A percentile compares a stretch with the other conserved stretches of the same genome.
These are phyloP conservation scores for Nebria salina DNA, from an alignment of 2,888 invertebrate species.

Conservation along the genomic window DNA sequence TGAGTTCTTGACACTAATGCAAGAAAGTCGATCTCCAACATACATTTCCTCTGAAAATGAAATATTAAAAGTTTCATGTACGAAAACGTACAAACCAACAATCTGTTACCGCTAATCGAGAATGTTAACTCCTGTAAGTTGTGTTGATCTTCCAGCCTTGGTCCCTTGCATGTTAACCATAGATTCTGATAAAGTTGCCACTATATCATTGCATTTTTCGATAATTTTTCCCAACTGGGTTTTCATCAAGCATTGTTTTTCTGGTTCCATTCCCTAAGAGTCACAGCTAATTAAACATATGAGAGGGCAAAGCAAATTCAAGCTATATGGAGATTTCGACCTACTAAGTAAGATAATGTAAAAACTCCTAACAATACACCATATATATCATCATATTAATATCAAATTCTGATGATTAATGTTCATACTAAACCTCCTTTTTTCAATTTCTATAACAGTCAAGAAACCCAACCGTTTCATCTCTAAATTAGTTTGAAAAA, in stretches of 20 bases:
- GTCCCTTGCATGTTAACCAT: conserved; percentile 70
- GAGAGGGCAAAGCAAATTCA: too few relatives aligned
- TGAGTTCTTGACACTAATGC: conserved; percentile 87
- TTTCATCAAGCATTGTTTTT: conserved; percentile 48
- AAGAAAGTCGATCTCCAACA: conserved; percentile 77
- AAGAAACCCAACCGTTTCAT: too few relatives aligned
- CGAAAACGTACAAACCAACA: neutral
- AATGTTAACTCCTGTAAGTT: conserved; percentile 92
- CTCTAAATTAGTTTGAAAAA: too few relatives aligned
- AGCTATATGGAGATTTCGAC: too few relatives aligned
- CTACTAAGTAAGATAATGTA: too few relatives aligned
- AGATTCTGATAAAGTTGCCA: conserved; percentile 66
- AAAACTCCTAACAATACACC: too few relatives aligned
- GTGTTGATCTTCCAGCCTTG: conserved; percentile 76
- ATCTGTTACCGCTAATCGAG: conserved; percentile 83
- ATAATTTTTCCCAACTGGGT: conserved; percentile 46
- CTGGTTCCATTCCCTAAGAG: conserved; percentile 75
- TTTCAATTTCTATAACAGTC: too few relatives aligned
- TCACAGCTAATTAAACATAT: neutral
- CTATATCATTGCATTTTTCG: conserved; percentile 59
- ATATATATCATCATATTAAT: too few relatives aligned
- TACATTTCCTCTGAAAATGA: conserved; percentile 75
- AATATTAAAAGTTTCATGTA: neutral
- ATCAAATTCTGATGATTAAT: too few relatives aligned
- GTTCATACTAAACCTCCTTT: too few relatives aligned